phyloP scores from a whole-genome alignment of 2,888 invertebrate species.

The Drosophila mimica region DNA sequence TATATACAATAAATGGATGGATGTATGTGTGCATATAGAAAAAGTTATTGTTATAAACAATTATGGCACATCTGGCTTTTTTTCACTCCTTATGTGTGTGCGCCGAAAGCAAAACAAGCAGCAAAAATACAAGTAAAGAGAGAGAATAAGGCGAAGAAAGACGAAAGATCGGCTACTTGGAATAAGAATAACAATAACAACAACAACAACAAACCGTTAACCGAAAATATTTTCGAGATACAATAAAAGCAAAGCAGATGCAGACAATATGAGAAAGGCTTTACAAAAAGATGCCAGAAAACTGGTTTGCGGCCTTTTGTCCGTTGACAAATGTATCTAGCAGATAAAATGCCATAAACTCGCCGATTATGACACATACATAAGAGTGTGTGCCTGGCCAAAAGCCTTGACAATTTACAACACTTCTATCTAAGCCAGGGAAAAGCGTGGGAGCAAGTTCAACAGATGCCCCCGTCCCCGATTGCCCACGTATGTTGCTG shows the following conservation, averaged over 20 bases:
- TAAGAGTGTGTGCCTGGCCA: background rate
- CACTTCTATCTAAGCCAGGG: slow-evolving; percentile 1
- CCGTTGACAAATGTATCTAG: slow-evolving; percentile 64
- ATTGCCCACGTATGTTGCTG: slow-evolving; percentile 45
- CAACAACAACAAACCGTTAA: slow-evolving; percentile 55
- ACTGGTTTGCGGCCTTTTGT: slow-evolving; percentile 58
- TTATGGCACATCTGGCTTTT: slow-evolving; percentile 60
- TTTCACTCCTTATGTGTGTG: background rate
- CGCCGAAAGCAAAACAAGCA: slow-evolving; percentile 3
- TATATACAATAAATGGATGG: slow-evolving; percentile 19
- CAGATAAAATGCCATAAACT: slow-evolving; percentile 49
- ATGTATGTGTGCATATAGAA: slow-evolving; percentile 6
- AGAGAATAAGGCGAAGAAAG: slow-evolving; percentile 10
- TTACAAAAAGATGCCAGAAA: slow-evolving; percentile 45
- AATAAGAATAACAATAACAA: background rate
- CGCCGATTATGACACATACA: slow-evolving; percentile 46
- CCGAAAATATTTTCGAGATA: slow-evolving; percentile 26
- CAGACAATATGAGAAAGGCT: slow-evolving; percentile 44
- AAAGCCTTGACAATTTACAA: slow-evolving; percentile 61
- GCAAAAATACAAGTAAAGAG: slow-evolving; percentile 7
- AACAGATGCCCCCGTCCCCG: slow-evolving; percentile 1
- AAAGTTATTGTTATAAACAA: slow-evolving; percentile 69
- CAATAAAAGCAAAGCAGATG: slow-evolving; percentile 21
- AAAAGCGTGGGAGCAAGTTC: slow-evolving; percentile 56
- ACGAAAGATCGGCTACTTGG: slow-evolving; percentile 1